phyloP scores from a whole-genome alignment of 1,140 invertebrate genomes.

The Pectinophora gossypiella region DNA sequence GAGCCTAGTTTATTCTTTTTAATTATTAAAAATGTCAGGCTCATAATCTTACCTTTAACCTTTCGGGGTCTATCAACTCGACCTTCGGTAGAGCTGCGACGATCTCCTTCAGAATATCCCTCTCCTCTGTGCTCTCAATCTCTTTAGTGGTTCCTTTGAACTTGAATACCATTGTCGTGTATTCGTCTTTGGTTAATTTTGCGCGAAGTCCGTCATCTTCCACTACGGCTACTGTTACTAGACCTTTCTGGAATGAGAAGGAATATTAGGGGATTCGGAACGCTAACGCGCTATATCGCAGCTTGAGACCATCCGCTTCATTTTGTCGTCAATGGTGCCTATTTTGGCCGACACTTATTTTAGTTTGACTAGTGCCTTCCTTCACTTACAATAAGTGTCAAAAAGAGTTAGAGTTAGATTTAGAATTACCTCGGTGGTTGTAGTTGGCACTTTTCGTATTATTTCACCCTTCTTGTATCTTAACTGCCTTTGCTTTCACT shows the following conservation, averaged over 20 bases:
- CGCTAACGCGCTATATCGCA: background rate
- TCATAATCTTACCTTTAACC: constrained; percentile 55
- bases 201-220: constrained; percentile 34
- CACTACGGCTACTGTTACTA: constrained; percentile 37
- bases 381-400: no score
- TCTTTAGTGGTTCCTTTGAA: constrained; percentile 33
- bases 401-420: no score
- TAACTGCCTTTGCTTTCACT: no score
- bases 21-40: no score
- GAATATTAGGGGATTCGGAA: background rate
- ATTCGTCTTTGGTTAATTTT: constrained; percentile 31
- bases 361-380: no score
- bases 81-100: constrained; percentile 38
- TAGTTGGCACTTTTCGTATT: no score
- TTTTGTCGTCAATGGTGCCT: no score
- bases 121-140: constrained; percentile 43
- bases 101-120: constrained; percentile 41
- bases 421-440: no score
- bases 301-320: no score
- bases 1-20: no score
- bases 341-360: no score
- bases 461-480: no score
- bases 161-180: constrained; percentile 38
- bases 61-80: constrained; percentile 38
- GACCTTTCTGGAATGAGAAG: constrained; percentile 34